A percentile compares a stretch with the other conserved stretches of the same genome.
Conservation (phyloP, 2,888 invertebrate species). For the Pteria penguin region DNA sequence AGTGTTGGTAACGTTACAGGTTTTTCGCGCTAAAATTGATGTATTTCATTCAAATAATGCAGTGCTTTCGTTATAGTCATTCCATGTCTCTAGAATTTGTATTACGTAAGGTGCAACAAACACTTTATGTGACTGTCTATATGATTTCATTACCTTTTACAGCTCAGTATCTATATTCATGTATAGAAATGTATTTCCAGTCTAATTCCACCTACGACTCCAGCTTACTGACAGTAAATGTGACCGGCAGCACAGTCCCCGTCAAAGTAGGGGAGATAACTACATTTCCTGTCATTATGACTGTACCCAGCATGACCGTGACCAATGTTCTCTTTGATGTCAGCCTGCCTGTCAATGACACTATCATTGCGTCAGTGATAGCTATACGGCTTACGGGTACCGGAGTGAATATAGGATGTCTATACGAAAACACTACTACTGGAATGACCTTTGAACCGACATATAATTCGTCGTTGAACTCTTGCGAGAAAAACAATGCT, state of each 20-base stretch:
- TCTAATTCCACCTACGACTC: neutral
- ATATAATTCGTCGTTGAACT: conserved; percentile 55
- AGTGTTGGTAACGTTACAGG: no score
- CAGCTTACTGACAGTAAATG: conserved; percentile 42
- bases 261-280: conserved; percentile 53
- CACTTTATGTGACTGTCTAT: no score
- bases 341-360: conserved; percentile 56
- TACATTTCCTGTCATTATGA: conserved; percentile 52
- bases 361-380: conserved; percentile 64
- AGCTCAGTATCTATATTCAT: neutral
- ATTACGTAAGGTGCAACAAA: no score
- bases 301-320: conserved; percentile 57
- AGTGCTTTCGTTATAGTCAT: no score
- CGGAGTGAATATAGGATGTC: conserved; percentile 33
- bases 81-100: no score
- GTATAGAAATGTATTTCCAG: neutral
- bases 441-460: conserved; percentile 44
- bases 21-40: no score
- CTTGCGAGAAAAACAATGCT: conserved; percentile 64
- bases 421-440: conserved; percentile 42
- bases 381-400: conserved; percentile 55
- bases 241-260: conserved; percentile 38
- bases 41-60: no score
- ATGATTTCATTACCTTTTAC: no score
- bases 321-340: conserved; percentile 63